Evolutionary conservation across 2,888 invertebrate genomes (phyloP).

Genomic region (Trissoscelio sp.): DNA sequence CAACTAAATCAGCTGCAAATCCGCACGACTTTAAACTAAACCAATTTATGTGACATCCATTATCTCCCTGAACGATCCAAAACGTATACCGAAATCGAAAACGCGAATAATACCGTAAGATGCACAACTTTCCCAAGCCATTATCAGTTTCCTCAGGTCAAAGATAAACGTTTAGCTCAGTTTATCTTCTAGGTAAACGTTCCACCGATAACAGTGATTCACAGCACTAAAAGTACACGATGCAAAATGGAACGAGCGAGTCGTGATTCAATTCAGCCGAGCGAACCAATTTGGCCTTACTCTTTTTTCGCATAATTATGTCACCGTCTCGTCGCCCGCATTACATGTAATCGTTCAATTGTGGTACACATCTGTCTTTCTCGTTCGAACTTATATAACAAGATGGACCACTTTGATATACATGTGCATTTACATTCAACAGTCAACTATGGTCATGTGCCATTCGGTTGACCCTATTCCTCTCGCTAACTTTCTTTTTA

Average conservation of each 20-base stretch:
- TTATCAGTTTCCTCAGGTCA: background rate
- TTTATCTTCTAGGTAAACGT: slow-evolving; percentile 28
- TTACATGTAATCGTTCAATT: slow-evolving; percentile 42
- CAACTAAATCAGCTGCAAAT: too few species aligned
- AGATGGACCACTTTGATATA: slow-evolving; percentile 59
- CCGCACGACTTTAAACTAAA: too few species aligned
- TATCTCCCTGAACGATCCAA: too few species aligned
- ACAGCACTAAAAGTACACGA: background rate
- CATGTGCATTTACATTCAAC: slow-evolving; percentile 36
- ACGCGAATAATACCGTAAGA: background rate
- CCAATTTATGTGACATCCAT: too few species aligned
- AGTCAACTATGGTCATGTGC: slow-evolving; percentile 57
- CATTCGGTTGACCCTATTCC: slow-evolving; percentile 46
- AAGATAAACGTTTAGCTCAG: slow-evolving; percentile 11
- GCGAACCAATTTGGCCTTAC: background rate
- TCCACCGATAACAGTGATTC: slow-evolving; percentile 36
- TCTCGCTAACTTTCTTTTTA: slow-evolving; percentile 46
- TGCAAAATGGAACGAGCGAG: background rate
- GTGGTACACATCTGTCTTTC: slow-evolving; percentile 26
- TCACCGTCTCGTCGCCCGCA: slow-evolving; percentile 2
- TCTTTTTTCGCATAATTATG: slow-evolving; percentile 23
- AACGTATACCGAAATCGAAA: background rate
- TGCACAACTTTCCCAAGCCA: background rate
- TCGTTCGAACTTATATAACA: slow-evolving; percentile 38
- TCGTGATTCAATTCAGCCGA: slow-evolving; percentile 10